Conservation (phyloP, 2,113 vertebrate species). For the Myocastor coypus region DNA sequence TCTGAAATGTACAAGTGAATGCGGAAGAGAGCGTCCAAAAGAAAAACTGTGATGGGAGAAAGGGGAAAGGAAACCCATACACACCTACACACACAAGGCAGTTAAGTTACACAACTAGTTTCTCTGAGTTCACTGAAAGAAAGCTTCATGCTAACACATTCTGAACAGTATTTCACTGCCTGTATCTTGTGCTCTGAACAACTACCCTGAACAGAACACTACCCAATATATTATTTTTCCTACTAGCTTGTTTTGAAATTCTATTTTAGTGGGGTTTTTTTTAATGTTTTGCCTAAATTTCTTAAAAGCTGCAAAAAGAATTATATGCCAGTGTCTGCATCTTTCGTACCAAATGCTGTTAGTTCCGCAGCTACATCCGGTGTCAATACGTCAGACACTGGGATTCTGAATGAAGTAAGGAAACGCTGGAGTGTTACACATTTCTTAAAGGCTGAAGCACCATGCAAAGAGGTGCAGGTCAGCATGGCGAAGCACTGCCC, state of each 20-base stretch:
- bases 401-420: background rate
- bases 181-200: background rate
- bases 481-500: no score
- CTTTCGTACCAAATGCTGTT: background rate
- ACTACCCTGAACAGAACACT: background rate
- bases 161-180: background rate
- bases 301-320: background rate
- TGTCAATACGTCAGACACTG: background rate
- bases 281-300: background rate
- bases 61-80: background rate
- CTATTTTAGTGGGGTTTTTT: background rate
- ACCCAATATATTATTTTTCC: background rate
- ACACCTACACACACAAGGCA: background rate
- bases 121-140: background rate
- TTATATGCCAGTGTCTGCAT: background rate
- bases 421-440: background rate
- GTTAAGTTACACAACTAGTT: background rate
- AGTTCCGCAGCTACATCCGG: background rate
- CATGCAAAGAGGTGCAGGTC: no score
- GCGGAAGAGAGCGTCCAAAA: background rate
- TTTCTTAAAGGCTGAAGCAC: conserved; percentile 41
- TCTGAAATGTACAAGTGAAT: background rate
- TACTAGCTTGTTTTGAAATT: background rate
- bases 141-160: background rate
- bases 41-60: background rate